phyloP scores from a whole-genome alignment of 2,888 invertebrate genomes.

The Papilio protenor region DNA sequence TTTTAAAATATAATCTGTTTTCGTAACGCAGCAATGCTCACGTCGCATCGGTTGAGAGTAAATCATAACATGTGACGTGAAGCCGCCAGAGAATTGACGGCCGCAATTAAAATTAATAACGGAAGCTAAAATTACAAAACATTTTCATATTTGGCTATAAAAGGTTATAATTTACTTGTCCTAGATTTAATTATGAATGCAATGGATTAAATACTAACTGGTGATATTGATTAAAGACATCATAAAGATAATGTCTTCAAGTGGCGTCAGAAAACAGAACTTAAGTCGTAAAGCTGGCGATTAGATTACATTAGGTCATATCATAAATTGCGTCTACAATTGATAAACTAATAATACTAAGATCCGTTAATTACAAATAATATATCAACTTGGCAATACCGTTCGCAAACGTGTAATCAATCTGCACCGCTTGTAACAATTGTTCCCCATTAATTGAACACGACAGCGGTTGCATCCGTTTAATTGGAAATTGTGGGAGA shows the following conservation, averaged over 20 bases:
- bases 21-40: slow-evolving; percentile 16
- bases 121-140: neutral
- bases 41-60: slow-evolving; percentile 17
- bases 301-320: neutral
- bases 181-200: neutral
- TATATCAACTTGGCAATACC: slow-evolving; percentile 3
- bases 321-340: neutral
- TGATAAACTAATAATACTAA: neutral
- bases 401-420: slow-evolving; percentile 18
- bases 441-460: slow-evolving; percentile 20
- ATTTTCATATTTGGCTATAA: neutral
- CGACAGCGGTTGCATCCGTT: slow-evolving; percentile 16
- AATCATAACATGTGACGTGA: slow-evolving; percentile 26
- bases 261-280: no score
- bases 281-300: neutral
- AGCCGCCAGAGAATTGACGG: slow-evolving; percentile 24
- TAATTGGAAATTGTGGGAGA: slow-evolving; percentile 27
- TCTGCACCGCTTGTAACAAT: slow-evolving; percentile 19
- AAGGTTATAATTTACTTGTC: neutral
- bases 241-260: no score
- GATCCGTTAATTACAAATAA: slow-evolving; percentile 11
- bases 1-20: slow-evolving; percentile 13
- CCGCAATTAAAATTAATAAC: slow-evolving; percentile 27
- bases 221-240: no score
- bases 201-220: no score